Evolutionary conservation across 1,140 invertebrate species (phyloP), one percentile per base, ranked within the genome.

Genomic region (Idris sp.): DNA sequence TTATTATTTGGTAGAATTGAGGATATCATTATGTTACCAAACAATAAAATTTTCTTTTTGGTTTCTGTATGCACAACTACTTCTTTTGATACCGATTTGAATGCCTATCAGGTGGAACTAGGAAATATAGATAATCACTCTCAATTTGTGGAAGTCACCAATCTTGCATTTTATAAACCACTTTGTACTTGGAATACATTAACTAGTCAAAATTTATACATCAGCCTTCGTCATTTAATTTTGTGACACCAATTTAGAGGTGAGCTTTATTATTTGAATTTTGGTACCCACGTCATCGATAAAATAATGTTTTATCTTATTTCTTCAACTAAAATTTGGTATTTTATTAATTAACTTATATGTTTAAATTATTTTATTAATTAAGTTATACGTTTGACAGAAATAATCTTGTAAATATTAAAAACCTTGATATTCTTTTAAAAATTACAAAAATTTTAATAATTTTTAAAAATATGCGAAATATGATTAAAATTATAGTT

Each of bases 171-270:
- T 28, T 49, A 62, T 22, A 62, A 62, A 30, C 58, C 44, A 4
- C 41, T 62, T 13, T 62, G 33, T 13, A n/a, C 19, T 31, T 62
- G 58, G 58, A 49, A 7, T 7, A 62, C 31, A 13, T 14, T 0
- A n/a, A 28, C 13, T n/a, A n/a, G n/a, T n/a, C 22, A 11, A 28
- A 44, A 10, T 8, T 10, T 4, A 26, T 59, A 46, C 15, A 51
- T 62, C 7, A 41, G 44, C 15, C 35, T n/a, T 41, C 44, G 58
- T 41, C 58, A 62, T 33, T 41, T 62, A 10, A 61, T 61, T 15
- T 22, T 61, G 40, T 61, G 40, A 59, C 19, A 8, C 6, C 2
- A 8, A 13, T 33, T 7, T n/a, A 1, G 18, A 8, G 30, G 44
- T 33, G 22, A 33, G 16, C 28, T 6, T 5, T 11, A 31, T 5